Evolutionary conservation across 2,113 vertebrate species (phyloP), one percentile per base, ranked within the genome.

Genomic region (Phrynosoma blainvillii): DNA sequence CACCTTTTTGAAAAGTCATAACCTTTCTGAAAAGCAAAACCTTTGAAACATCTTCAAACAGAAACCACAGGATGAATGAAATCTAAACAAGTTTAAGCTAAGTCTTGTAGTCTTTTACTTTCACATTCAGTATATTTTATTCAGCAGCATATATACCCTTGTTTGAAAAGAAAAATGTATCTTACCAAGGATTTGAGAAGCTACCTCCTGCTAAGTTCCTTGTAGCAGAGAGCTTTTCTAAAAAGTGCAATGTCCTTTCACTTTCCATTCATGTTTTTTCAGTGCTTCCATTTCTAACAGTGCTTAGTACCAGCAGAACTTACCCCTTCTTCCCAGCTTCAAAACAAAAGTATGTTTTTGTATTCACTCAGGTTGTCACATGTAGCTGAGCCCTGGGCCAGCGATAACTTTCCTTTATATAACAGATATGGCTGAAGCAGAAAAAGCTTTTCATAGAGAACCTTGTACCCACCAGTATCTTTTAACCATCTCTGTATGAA

Each of bases 221-320:
- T 79, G 40, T 13, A 90, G 30, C 20, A 92, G 89, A 90, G 79
- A 1, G 3, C 13, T 84, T 87, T 74, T 52, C 79, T 89, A 77
- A 59, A 78, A 66, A 66, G 59, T n/a, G 27, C 5, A 81, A 74
- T 79, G n/a, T 4, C 85, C 89, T 23, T n/a, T 56, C 1, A 4
- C 4, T 82, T 82, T 23, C 21, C 47, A 62, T 40, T 74, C 5
- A 66, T 3, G 8, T 1, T 85, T 21, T 76, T 30, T 86, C 70
- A 84, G 68, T 74, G 62, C 42, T n/a, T 18, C 1, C 80, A 7
- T 2, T 5, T 88, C 79, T 79, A 81, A 86, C 70, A 4, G 70
- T 87, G 66, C 3, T 76, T 87, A 68, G 2, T 0, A 70, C 40
- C 6, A 80, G 21, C 25, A 66, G 76, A 71, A 89, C 1, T 12